Evolutionary conservation across 2,888 invertebrate species (phyloP).

Genomic region (Sialis lutaria): DNA sequence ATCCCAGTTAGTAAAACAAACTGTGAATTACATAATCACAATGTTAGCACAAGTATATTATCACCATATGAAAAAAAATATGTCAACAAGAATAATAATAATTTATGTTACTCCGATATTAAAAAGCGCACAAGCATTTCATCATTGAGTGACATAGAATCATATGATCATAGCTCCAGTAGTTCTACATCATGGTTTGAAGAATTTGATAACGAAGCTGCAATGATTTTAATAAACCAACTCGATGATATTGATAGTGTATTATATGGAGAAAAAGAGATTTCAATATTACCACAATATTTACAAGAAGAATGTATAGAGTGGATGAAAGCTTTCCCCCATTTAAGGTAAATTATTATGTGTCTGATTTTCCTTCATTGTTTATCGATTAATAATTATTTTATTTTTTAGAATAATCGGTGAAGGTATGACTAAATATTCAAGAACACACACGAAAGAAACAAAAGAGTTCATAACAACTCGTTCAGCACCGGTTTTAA

Average conservation of each 20-base stretch:
- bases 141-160: conserved; percentile 5
- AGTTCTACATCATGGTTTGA: conserved; percentile 31
- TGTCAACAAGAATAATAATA: too few relatives aligned
- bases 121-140: background rate
- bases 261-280: conserved; percentile 33
- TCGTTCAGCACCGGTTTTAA: too few relatives aligned
- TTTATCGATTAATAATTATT: too few relatives aligned
- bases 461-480: too few relatives aligned
- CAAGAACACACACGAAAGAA: too few relatives aligned
- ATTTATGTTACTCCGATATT: background rate
- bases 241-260: conserved; percentile 38
- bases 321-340: conserved; percentile 39
- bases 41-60: too few relatives aligned
- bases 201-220: conserved; percentile 32
- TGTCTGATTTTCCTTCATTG: too few relatives aligned
- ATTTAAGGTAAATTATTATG: conserved; percentile 25
- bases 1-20: too few relatives aligned
- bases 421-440: too few relatives aligned
- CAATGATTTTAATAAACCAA: conserved; percentile 31
- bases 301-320: conserved; percentile 38
- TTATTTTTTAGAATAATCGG: too few relatives aligned
- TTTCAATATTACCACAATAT: conserved; percentile 28
- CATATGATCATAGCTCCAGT: conserved; percentile 14
- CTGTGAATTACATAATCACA: too few relatives aligned
- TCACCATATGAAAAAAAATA: too few relatives aligned